These are phyloP conservation scores for Sarcophaga bullata DNA, from an alignment of 1,140 invertebrate species.

Conservation along the genomic window DNA sequence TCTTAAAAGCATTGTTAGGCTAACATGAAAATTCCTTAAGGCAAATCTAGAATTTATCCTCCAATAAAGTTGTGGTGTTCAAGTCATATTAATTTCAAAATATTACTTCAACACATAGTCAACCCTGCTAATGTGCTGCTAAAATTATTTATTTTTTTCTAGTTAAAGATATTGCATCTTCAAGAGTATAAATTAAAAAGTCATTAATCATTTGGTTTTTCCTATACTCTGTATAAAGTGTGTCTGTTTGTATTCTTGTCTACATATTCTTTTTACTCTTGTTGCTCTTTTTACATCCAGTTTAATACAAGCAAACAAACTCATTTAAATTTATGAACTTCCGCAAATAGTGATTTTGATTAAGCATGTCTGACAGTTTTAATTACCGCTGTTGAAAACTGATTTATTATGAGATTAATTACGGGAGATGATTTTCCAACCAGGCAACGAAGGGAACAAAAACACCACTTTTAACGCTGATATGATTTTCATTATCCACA, in stretches of 20 bases:
- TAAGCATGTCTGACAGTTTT: slow-evolving; percentile 34
- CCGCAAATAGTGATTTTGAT: slow-evolving; percentile 33
- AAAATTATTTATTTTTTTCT: not conserved
- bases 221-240: not conserved
- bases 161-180: not conserved
- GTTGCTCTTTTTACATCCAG: not conserved
- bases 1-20: no score
- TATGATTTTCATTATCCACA: slow-evolving; percentile 11
- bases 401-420: slow-evolving; percentile 40
- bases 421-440: slow-evolving; percentile 10
- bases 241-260: not conserved
- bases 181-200: slow-evolving; percentile 4
- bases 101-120: no score
- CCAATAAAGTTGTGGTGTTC: no score
- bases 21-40: no score
- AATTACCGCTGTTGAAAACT: slow-evolving; percentile 37
- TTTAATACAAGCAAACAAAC: not conserved
- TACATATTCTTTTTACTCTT: not conserved
- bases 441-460: not conserved
- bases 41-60: no score
- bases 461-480: not conserved
- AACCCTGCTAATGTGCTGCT: no score
- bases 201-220: slow-evolving; percentile 15
- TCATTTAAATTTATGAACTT: slow-evolving; percentile 40
- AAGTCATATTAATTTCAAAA: no score